Conservation (phyloP, 2,113 vertebrate genomes). For the Cyanistes caeruleus region DNA sequence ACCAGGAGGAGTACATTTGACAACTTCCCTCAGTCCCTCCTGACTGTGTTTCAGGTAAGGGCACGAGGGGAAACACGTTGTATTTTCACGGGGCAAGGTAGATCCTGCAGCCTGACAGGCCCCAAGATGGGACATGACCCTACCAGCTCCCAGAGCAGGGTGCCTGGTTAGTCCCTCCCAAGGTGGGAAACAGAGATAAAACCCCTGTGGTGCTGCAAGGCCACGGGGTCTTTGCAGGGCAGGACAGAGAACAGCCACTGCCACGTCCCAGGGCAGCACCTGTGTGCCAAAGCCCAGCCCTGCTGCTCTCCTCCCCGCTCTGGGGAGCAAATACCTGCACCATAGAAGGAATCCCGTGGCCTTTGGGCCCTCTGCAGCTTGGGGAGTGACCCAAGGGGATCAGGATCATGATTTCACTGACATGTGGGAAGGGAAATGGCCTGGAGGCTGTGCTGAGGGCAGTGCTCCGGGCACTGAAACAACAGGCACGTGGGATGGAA, state of each 20-base stretch:
- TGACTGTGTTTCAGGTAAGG: constrained; percentile 96
- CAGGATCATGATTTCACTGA: not conserved
- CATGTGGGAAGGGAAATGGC: fast-evolving
- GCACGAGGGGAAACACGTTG: not conserved
- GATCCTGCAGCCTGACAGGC: not conserved
- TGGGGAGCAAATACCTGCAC: not conserved
- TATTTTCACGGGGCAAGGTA: not conserved
- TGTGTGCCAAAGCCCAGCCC: not conserved
- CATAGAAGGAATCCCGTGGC: not conserved
- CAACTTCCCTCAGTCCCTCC: constrained; percentile 98
- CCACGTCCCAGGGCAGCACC: not conserved
- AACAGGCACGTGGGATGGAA: not conserved
- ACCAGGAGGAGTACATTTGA: constrained; percentile 96
- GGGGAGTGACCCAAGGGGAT: not conserved
- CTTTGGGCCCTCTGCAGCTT: not conserved
- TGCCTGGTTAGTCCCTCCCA: not conserved
- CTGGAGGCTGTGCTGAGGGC: not conserved
- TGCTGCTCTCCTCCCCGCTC: not conserved
- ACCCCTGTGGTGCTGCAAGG: not conserved
- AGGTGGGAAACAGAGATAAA: not conserved
- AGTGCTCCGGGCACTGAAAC: not conserved
- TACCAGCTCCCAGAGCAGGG: not conserved
- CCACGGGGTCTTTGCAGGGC: not conserved
- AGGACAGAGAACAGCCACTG: not conserved
- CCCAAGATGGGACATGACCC: not conserved